Percentiles rank a stretch among this genome's conserved stretches.
Conservation (phyloP, 2,113 vertebrate genomes). For the Centrocercus urophasianus region DNA sequence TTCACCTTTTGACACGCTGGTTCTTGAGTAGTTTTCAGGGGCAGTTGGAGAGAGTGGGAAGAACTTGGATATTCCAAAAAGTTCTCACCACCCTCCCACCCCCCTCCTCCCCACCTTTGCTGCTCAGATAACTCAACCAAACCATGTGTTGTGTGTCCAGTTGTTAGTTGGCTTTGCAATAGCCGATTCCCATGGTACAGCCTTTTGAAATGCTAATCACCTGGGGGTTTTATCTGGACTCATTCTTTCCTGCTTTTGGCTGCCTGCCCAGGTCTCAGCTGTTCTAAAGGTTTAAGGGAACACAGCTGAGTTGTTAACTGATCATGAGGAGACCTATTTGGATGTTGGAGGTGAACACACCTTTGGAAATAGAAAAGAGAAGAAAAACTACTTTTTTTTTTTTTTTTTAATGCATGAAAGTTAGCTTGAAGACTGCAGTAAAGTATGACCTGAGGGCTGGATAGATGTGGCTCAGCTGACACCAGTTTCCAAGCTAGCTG, state of each 20-base stretch:
- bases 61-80: background rate
- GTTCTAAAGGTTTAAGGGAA: background rate
- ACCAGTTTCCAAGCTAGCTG: background rate
- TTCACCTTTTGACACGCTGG: background rate
- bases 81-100: no score
- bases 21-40: background rate
- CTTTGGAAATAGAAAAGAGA: background rate
- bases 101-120: background rate
- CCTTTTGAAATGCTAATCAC: background rate
- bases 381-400: background rate
- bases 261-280: background rate
- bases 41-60: background rate
- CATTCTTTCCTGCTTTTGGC: background rate
- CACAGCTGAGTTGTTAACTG: background rate
- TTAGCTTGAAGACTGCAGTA: background rate
- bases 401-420: background rate
- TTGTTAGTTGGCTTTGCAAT: constrained; percentile 5
- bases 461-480: background rate
- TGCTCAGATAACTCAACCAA: background rate
- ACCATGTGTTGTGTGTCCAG: background rate
- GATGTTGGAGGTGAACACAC: background rate
- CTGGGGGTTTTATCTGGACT: background rate
- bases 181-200: background rate
- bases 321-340: background rate
- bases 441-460: background rate